Evolutionary conservation across 2,113 vertebrate species (phyloP).

Genomic region (Melanostigma gelatinosum): DNA sequence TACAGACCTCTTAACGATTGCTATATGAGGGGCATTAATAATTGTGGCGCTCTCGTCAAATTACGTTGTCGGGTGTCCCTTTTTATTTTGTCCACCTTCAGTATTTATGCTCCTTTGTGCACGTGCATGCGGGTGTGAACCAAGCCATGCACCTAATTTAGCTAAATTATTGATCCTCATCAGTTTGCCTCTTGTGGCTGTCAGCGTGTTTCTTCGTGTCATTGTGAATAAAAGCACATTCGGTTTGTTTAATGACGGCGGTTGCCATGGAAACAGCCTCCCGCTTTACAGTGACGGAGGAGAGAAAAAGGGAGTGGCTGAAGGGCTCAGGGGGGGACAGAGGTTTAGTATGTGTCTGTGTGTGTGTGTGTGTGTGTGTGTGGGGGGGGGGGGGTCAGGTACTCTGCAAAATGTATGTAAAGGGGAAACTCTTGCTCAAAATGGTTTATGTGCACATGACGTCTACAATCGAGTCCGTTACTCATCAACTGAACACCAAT

Average conservation of each 20-base stretch:
- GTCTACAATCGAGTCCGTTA: slow-evolving; percentile 14
- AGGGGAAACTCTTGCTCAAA: slow-evolving; percentile 10
- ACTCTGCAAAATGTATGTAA: slow-evolving; percentile 25
- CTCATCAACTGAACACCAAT: slow-evolving; percentile 24
- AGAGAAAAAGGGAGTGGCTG: slow-evolving; percentile 58
- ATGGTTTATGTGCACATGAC: slow-evolving; percentile 1
- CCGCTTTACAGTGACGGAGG: slow-evolving; percentile 64
- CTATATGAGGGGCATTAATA: not conserved
- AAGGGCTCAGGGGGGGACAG: slow-evolving; percentile 28
- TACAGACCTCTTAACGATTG: not conserved
- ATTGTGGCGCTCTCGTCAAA: not conserved
- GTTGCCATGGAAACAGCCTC: slow-evolving; percentile 85
- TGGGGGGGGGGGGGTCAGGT: not conserved
- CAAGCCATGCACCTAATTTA: not conserved
- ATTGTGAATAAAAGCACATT: slow-evolving; percentile 69
- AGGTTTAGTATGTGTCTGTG: slow-evolving; percentile 12
- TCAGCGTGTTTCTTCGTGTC: slow-evolving; percentile 59
- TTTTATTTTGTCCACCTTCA: not conserved
- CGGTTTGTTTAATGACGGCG: slow-evolving; percentile 81
- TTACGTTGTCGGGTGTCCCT: not conserved
- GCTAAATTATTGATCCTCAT: slow-evolving; percentile 29
- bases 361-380: too few relatives aligned
- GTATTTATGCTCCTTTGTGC: not conserved
- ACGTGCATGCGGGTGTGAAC: not conserved
- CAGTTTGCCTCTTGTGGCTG: slow-evolving; percentile 39